These are phyloP conservation scores for Lophura swinhoii DNA, from an alignment of 2,797 vertebrate genomes.

Conservation along the genomic window DNA sequence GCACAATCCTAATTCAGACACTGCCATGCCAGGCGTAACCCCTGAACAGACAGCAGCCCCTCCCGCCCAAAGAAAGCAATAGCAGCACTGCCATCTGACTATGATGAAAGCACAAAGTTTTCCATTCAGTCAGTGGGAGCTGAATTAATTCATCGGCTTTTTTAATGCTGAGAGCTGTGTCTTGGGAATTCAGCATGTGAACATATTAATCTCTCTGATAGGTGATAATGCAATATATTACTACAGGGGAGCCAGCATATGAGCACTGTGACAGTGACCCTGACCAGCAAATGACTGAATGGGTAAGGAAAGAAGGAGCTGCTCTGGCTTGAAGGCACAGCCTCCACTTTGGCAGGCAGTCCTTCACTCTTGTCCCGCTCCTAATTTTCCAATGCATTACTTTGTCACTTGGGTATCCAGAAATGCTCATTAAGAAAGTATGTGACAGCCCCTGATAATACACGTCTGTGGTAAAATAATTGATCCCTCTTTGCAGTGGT, in stretches of 20 bases:
- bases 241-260: conserved; percentile 36
- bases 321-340: conserved; percentile 38
- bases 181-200: conserved; percentile 49
- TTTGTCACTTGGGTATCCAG: conserved; percentile 48
- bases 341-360: conserved; percentile 54
- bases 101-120: conserved; percentile 39
- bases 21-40: not conserved
- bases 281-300: conserved; percentile 71
- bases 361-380: conserved; percentile 52
- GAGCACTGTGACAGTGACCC: conserved; percentile 57
- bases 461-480: conserved; percentile 69
- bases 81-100: not conserved
- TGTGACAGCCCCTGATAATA: conserved; percentile 72
- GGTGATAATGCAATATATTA: conserved; percentile 65
- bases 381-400: conserved; percentile 70
- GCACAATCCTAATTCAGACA: conserved; percentile 62
- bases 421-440: conserved; percentile 68
- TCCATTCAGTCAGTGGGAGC: not conserved
- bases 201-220: conserved; percentile 32
- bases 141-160: conserved; percentile 55
- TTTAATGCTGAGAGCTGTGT: conserved; percentile 29
- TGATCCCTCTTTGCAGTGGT: conserved; percentile 66
- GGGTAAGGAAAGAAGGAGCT: conserved; percentile 37
- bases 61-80: not conserved
- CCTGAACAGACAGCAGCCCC: not conserved